Percentiles rank a stretch among this genome's conserved stretches.
Evolutionary conservation across 1,140 invertebrate genomes (phyloP).

Genomic region (Dendroctonus valens): DNA sequence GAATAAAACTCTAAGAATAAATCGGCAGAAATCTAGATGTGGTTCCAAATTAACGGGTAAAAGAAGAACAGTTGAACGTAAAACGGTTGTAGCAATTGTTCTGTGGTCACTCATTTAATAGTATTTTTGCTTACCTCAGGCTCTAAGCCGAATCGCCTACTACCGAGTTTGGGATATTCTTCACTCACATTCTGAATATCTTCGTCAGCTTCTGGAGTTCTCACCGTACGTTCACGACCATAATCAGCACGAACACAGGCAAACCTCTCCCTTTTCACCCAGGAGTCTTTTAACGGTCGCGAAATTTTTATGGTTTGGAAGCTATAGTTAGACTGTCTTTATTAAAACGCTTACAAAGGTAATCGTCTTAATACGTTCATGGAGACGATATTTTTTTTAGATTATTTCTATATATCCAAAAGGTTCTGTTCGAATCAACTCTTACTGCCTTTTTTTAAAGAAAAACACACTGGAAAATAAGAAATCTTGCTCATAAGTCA

Average conservation of each 20-base stretch:
- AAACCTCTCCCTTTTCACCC: not conserved
- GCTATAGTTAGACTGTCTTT: too few relatives aligned
- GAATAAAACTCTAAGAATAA: too few relatives aligned
- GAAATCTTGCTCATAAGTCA: too few relatives aligned
- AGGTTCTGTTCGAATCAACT: too few relatives aligned
- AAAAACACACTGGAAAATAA: too few relatives aligned
- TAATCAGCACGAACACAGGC: not conserved
- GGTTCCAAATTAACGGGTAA: constrained; percentile 4
- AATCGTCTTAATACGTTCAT: too few relatives aligned
- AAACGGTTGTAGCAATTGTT: not conserved
- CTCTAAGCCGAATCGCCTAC: not conserved
- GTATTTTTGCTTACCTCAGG: not conserved
- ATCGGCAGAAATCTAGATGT: too few relatives aligned
- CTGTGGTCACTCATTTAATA: constrained; percentile 1
- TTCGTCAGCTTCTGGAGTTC: not conserved
- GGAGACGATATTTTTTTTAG: too few relatives aligned
- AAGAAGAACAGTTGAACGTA: not conserved
- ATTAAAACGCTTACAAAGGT: too few relatives aligned
- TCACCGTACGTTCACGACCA: constrained; percentile 1
- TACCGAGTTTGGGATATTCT: not conserved
- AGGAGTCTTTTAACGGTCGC: not conserved
- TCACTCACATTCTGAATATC: not conserved
- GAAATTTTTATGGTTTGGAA: constrained; percentile 3
- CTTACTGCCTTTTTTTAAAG: too few relatives aligned
- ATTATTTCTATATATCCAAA: too few relatives aligned